Conservation (phyloP, 2,888 invertebrate species). For the Eupelmus urozonus region DNA sequence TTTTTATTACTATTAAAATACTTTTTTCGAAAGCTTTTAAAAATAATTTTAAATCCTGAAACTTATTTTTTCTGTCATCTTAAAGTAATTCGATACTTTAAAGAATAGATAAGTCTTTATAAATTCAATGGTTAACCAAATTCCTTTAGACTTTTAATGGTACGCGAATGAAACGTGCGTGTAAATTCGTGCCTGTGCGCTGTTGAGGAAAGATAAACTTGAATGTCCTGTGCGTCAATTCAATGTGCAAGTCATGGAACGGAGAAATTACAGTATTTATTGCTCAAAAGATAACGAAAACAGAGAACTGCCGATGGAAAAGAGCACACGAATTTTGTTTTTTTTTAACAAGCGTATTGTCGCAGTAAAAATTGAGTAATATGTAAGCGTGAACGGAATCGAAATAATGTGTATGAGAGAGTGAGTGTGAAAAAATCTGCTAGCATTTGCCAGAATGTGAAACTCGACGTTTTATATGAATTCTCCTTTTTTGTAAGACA, state of each 20-base stretch:
- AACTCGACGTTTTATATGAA: slow-evolving; percentile 61
- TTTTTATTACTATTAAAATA: no score
- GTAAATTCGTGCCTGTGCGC: slow-evolving; percentile 54
- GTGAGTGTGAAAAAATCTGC: slow-evolving; percentile 50
- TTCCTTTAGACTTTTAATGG: slow-evolving; percentile 29
- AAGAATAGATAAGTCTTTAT: slow-evolving; percentile 50
- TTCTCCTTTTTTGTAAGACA: slow-evolving; percentile 62
- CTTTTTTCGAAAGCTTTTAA: background rate
- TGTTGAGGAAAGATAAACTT: slow-evolving; percentile 50
- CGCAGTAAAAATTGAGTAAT: slow-evolving; percentile 58
- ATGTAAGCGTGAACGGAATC: slow-evolving; percentile 58
- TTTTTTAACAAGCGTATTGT: slow-evolving; percentile 25
- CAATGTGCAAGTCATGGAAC: slow-evolving; percentile 75
- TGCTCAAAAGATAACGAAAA: slow-evolving; percentile 70
- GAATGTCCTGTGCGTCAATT: slow-evolving; percentile 76
- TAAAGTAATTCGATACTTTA: background rate
- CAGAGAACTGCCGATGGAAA: slow-evolving; percentile 67
- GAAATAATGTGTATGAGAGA: slow-evolving; percentile 61
- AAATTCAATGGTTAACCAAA: slow-evolving; percentile 35
- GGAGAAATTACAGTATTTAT: slow-evolving; percentile 78
- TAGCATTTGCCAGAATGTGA: slow-evolving; percentile 59
- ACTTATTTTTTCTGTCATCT: background rate
- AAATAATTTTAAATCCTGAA: slow-evolving; percentile 15
- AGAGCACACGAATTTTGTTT: slow-evolving; percentile 59
- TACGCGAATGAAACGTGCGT: slow-evolving; percentile 32